A percentile compares a stretch with the other conserved stretches of the same genome.
Evolutionary conservation across 2,888 invertebrate species (phyloP).

Genomic region (Ypsolopha scabrella): DNA sequence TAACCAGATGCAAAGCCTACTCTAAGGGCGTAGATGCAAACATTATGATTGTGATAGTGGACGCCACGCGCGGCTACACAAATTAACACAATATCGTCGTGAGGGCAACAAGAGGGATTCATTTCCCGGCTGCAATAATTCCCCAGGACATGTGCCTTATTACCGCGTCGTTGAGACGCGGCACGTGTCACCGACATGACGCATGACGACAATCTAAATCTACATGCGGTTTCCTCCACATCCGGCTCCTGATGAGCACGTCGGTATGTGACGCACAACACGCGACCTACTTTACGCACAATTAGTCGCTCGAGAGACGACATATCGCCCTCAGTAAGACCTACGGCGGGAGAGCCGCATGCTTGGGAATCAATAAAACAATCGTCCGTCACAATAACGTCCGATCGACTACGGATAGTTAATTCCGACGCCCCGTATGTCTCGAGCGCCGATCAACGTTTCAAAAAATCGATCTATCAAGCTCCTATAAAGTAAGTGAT

Average conservation of each 20-base stretch:
- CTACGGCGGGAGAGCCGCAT: not conserved
- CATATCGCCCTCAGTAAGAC: slow-evolving; percentile 5
- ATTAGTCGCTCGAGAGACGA: slow-evolving; percentile 12
- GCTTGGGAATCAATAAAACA: not conserved
- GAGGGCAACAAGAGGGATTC: not conserved
- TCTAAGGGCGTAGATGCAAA: too few relatives aligned
- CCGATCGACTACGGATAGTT: not conserved
- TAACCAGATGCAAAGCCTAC: too few relatives aligned
- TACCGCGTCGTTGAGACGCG: not conserved
- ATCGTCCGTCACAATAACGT: not conserved
- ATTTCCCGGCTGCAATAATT: not conserved
- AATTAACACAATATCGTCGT: not conserved
- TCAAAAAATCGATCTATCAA: not conserved
- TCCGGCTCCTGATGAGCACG: not conserved
- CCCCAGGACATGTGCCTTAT: not conserved
- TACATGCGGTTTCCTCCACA: not conserved
- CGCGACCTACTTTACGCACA: slow-evolving; percentile 16
- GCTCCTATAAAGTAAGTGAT: not conserved
- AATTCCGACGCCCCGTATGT: not conserved
- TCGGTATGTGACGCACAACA: not conserved
- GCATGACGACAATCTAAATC: not conserved
- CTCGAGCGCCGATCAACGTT: not conserved
- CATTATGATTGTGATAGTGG: too few relatives aligned
- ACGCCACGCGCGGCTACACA: too few relatives aligned
- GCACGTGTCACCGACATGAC: not conserved